Evolutionary conservation across 2,888 invertebrate species (phyloP).

Genomic region (Caenorhabditis uteleia): DNA sequence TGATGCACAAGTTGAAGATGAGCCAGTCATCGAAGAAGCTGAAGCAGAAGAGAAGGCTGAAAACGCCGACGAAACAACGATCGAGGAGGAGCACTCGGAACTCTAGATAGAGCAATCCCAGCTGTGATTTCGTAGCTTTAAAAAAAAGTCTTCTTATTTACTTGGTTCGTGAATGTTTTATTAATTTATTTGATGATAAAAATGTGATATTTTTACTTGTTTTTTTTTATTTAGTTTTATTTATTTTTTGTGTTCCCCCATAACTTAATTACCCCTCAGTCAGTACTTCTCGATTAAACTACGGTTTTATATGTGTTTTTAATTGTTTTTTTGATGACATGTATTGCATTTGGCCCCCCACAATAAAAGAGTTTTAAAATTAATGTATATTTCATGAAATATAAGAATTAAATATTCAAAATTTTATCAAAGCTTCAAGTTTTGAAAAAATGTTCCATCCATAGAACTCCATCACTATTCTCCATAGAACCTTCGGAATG

Average conservation of each 20-base stretch:
- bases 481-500: too few species aligned
- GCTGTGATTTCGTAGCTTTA: background rate
- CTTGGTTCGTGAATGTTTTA: background rate
- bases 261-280: too few species aligned
- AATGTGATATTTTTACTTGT: constrained; percentile 5
- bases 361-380: background rate
- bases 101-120: constrained; percentile 44
- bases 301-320: too few species aligned
- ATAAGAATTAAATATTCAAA: background rate
- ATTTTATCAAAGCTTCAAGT: too few species aligned
- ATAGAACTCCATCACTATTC: too few species aligned
- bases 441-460: too few species aligned
- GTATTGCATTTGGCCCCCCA: too few species aligned
- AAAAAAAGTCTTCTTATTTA: background rate
- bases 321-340: too few species aligned
- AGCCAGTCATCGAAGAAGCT: constrained; percentile 74
- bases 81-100: constrained; percentile 66
- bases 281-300: too few species aligned
- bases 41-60: constrained; percentile 74
- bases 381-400: background rate
- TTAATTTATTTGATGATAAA: background rate
- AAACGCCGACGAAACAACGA: constrained; percentile 48
- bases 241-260: too few species aligned
- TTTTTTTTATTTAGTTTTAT: background rate
- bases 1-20: constrained; percentile 65